Conservation (phyloP, 1,140 invertebrate genomes). For the Drosophila varians region DNA sequence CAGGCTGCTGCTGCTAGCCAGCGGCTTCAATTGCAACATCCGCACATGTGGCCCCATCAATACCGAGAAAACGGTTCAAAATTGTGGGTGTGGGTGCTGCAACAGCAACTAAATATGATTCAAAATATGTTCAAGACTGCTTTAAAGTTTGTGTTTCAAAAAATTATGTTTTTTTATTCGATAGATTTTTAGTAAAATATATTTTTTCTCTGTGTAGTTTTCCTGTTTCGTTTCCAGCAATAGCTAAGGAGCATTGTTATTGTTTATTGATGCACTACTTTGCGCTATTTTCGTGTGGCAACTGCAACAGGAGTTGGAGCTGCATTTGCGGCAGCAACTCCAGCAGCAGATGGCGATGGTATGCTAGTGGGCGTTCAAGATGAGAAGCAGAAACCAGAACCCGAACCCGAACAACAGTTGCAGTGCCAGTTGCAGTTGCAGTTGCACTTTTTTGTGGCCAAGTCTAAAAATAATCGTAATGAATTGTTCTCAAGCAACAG, state of each 20-base stretch:
- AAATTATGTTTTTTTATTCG: background rate
- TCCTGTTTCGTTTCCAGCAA: constrained; percentile 55
- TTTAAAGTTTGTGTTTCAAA: background rate
- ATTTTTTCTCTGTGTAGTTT: constrained; percentile 19
- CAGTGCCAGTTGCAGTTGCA: constrained; percentile 25
- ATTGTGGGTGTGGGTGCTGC: background rate
- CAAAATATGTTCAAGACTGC: background rate
- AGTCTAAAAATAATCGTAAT: constrained; percentile 34
- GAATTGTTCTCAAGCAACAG: constrained; percentile 16
- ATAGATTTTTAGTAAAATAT: background rate
- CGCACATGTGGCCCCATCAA: constrained; percentile 65
- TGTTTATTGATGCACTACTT: constrained; percentile 82
- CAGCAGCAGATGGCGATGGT: constrained; percentile 61
- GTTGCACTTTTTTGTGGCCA: constrained; percentile 36
- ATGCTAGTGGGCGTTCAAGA: constrained; percentile 63
- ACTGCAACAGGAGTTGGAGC: constrained; percentile 19
- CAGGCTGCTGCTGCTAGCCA: constrained; percentile 54
- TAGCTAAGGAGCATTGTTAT: constrained; percentile 69
- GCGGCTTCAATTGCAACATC: constrained; percentile 62
- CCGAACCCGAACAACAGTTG: constrained; percentile 10
- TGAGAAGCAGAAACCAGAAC: constrained; percentile 28
- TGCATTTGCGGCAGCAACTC: constrained; percentile 31
- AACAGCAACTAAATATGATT: too few relatives aligned
- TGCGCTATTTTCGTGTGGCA: constrained; percentile 79
- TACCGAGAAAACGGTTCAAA: background rate